phyloP scores from a whole-genome alignment of 2,888 invertebrate genomes.

The Polydrusus tereticollis region DNA sequence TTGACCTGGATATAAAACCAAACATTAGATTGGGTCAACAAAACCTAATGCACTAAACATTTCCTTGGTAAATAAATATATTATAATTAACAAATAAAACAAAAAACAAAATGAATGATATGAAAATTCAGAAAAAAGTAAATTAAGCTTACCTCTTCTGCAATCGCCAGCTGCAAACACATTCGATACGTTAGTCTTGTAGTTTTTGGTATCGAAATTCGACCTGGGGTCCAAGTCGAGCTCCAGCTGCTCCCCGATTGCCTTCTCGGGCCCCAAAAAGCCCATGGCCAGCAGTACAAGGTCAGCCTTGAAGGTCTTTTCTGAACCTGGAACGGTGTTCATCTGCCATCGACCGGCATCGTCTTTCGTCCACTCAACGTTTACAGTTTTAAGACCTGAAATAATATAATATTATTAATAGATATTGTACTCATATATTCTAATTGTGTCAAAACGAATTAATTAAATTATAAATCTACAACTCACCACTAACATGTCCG shows the following conservation, averaged over 20 bases:
- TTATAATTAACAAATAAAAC: too few relatives aligned
- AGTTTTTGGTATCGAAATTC: constrained; percentile 90
- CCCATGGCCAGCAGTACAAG: constrained; percentile 98
- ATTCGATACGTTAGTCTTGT: constrained; percentile 89
- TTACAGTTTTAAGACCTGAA: constrained; percentile 78
- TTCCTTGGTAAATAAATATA: too few relatives aligned
- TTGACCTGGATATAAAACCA: constrained; percentile 75
- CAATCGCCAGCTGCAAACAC: constrained; percentile 99
- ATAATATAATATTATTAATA: constrained; percentile 5
- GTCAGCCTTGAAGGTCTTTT: constrained; percentile 87
- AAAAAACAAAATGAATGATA: too few relatives aligned
- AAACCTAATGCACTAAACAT: too few relatives aligned
- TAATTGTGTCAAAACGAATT: too few relatives aligned
- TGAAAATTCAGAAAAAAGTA: too few relatives aligned
- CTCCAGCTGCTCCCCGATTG: constrained; percentile 84
- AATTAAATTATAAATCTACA: neutral
- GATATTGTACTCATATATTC: neutral
- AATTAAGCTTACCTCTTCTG: constrained; percentile 74
- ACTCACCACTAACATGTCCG: constrained; percentile 87
- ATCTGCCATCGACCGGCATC: constrained; percentile 94
- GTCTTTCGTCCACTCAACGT: constrained; percentile 95
- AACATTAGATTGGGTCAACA: too few relatives aligned
- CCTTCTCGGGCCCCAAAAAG: constrained; percentile 95
- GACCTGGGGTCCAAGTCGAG: constrained; percentile 91
- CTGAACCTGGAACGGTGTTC: constrained; percentile 85